phyloP scores from a whole-genome alignment of 1,140 invertebrate species.

The Forficula auricularia region DNA sequence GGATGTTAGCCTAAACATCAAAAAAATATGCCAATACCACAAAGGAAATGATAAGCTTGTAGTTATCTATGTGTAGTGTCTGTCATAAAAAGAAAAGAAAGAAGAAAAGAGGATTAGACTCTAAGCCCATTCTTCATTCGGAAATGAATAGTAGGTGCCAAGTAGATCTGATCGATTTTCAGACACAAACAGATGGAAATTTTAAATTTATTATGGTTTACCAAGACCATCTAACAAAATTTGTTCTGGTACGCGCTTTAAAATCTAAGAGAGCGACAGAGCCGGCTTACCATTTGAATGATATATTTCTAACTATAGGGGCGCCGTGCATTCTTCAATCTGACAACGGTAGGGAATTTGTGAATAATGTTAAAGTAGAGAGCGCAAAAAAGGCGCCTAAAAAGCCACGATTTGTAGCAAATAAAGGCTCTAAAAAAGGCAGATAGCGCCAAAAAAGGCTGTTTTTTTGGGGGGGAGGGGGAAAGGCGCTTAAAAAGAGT shows the following conservation, averaged over 20 bases:
- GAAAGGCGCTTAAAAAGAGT: too few relatives aligned
- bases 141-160: conserved; percentile 17
- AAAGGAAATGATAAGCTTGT: too few relatives aligned
- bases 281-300: conserved; percentile 14
- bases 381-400: too few relatives aligned
- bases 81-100: too few relatives aligned
- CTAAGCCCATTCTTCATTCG: conserved; percentile 13
- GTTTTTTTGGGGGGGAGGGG: too few relatives aligned
- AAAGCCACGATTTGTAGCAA: too few relatives aligned
- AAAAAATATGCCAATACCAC: too few relatives aligned
- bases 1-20: too few relatives aligned
- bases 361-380: too few relatives aligned
- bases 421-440: too few relatives aligned
- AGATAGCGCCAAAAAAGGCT: too few relatives aligned
- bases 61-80: too few relatives aligned
- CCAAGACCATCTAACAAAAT: conserved; percentile 24
- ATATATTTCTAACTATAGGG: conserved; percentile 19
- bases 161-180: conserved; percentile 19
- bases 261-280: conserved; percentile 16
- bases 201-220: conserved; percentile 26
- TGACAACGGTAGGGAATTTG: conserved; percentile 15
- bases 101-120: conserved; percentile 10
- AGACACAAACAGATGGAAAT: conserved; percentile 14
- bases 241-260: conserved; percentile 13
- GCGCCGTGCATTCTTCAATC: conserved; percentile 15